Evolutionary conservation across 2,888 invertebrate species (phyloP).

Genomic region (Microctonus brassicae): DNA sequence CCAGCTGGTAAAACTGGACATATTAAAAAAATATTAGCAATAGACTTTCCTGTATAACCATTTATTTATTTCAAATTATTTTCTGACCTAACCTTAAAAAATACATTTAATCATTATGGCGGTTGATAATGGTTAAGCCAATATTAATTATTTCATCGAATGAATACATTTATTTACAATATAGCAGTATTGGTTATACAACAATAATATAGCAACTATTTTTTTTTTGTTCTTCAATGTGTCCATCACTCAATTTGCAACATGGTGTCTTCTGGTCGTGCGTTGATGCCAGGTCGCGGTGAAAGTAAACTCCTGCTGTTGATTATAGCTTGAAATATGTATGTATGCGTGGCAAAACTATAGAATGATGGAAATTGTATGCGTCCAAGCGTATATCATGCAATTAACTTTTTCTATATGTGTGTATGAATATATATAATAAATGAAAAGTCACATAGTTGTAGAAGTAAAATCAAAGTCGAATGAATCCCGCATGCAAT

Average conservation of each 20-base stretch:
- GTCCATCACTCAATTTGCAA: background rate
- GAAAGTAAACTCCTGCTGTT: conserved; percentile 58
- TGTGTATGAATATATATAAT: background rate
- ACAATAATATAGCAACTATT: too few relatives aligned
- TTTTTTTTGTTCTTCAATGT: background rate
- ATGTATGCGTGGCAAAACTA: background rate
- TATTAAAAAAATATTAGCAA: too few relatives aligned
- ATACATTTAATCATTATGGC: background rate
- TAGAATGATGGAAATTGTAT: conserved; percentile 54
- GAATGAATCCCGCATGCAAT: background rate
- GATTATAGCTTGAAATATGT: conserved; percentile 44
- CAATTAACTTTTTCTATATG: conserved; percentile 44
- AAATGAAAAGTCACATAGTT: background rate
- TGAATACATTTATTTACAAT: background rate
- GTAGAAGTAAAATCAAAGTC: conserved; percentile 1
- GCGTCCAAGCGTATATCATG: conserved; percentile 37
- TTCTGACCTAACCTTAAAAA: background rate
- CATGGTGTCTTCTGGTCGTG: conserved; percentile 12
- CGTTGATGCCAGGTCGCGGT: conserved; percentile 49
- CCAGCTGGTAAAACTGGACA: background rate
- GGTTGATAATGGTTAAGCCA: background rate
- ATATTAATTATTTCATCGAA: background rate
- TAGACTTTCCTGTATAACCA: conserved; percentile 18
- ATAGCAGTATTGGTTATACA: background rate
- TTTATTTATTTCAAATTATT: background rate